Evolutionary conservation across 2,888 invertebrate species (phyloP), one percentile per base, ranked within the genome.

Genomic region (Drosophila aldrichi): DNA sequence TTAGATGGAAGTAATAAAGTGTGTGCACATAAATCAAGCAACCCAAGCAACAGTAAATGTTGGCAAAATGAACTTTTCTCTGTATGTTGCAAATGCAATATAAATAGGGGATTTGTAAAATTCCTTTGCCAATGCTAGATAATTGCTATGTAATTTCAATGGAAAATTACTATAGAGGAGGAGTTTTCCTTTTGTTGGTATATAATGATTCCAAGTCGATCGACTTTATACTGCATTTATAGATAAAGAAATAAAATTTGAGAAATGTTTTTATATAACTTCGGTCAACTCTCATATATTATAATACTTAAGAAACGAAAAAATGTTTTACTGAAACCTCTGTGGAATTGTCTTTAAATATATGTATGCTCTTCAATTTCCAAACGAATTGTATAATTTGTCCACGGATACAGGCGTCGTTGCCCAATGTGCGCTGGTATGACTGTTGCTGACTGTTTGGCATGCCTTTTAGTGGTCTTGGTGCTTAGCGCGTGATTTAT

Each of bases 401-500:
- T 14, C 3, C n/a, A 40, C 25, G 40, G 62, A 61, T 62, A 32
- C 51, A 48, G 29, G 40, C 29, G 16, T 43, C 43, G 20, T 51
- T 60, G 32, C 56, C 81, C 81, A 81, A 64, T 81, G 81, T 81
- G 74, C 77, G 64, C 61, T 66, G 57, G 44, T 54, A 36, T 65
- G 12, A 16, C 74, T 81, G 63, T 52, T 43, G 1, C 48, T 59
- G 81, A 77, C 79, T 78, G 79, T 67, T 69, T 74, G 82, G 69
- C 70, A 77, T 86, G 88, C 70, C 80, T 82, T 75, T 88, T 80
- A 80, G 86, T 86, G 84, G 80, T 86, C 78, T 66, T 72, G 87
- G 83, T 78, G 88, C 85, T 86, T 86, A 86, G 82, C 88, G 87
- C 75, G 80, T 86, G 85, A 86, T 86, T 86, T 86, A 86, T 86